Evolutionary conservation across 2,797 vertebrate genomes (phyloP).

Genomic region (Hapalemur alaotrensis): DNA sequence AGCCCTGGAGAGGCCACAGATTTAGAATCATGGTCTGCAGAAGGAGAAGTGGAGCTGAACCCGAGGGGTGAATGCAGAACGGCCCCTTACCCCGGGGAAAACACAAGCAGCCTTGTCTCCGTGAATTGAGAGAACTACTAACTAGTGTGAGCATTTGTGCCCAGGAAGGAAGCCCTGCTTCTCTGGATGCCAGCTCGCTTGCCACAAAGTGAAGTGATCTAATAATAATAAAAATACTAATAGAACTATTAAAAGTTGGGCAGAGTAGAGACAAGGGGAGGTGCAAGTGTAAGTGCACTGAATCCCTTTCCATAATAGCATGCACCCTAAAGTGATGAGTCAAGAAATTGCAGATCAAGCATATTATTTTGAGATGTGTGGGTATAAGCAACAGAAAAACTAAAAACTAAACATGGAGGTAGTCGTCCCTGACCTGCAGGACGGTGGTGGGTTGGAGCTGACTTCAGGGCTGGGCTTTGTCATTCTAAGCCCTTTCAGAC

Average conservation of each 20-base stretch:
- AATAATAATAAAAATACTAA: not conserved
- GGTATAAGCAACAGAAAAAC: not conserved
- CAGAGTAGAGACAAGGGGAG: not conserved
- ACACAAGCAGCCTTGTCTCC: not conserved
- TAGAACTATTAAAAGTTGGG: not conserved
- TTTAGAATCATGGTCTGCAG: not conserved
- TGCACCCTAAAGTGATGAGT: not conserved
- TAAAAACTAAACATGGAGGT: not conserved
- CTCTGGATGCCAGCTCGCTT: not conserved
- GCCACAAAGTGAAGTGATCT: not conserved
- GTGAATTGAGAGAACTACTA: not conserved
- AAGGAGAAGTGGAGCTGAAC: not conserved
- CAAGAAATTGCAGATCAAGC: not conserved
- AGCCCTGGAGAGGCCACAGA: not conserved
- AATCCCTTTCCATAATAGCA: not conserved
- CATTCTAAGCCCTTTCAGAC: not conserved
- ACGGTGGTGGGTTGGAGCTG: not conserved
- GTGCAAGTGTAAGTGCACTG: too few species aligned
- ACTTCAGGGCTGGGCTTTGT: not conserved
- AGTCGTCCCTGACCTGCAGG: not conserved
- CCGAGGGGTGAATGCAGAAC: accelerated
- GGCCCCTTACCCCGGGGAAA: not conserved
- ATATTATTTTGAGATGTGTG: not conserved
- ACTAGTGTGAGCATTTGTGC: accelerated
- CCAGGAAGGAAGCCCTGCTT: not conserved